Evolutionary conservation across 1,140 invertebrate species (phyloP), one percentile per base, ranked within the genome.

Genomic region (Heliothis virescens): DNA sequence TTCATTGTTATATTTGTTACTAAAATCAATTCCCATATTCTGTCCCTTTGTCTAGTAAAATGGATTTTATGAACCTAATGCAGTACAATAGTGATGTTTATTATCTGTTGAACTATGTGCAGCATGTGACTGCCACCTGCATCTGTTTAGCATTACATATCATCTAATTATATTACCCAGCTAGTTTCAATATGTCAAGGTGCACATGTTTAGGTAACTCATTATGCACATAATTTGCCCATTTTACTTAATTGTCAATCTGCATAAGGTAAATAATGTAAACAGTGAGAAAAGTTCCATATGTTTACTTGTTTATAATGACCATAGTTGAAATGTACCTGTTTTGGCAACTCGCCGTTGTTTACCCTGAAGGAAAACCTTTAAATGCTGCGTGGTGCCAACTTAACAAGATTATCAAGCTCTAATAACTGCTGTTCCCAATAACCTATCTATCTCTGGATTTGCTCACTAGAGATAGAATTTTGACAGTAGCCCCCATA

Each of bases 331-430:
- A 60, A 16, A 18, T 53, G 50, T 71, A 53, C 82, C 85, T 77
- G 83, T 83, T 89, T 88, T 86, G 81, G 81, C 29, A 55, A 76
- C 65, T 85, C 13, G 81, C 67, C 86, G 87, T 89, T 84, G 90
- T 86, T 90, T 83, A 86, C 90, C 92, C 81, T 89, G 87, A 92
- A 85, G 85, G 85, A 85, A 84, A 86, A 89, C 84, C 88, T 83
- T 86, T 83, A 82, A 85, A 88, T 92, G 88, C 87, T 84, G 87
- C 87, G 82, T 87, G 86, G 79, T 86, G 21, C 79, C 62, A 80
- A 71, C 62, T 80, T 82, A 82, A 80, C 80, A 34, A 77, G 74
- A 84, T 80, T 83, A 83, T 71, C 79, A 83, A 82, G 82, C 76
- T 86, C 52, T 10, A 41, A 73, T 57, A n/a, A n/a, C n/a, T n/a